Conservation (phyloP, 30 jellyfish, hydroid and myxozoan genomes). For the Aurelia sp. region DNA sequence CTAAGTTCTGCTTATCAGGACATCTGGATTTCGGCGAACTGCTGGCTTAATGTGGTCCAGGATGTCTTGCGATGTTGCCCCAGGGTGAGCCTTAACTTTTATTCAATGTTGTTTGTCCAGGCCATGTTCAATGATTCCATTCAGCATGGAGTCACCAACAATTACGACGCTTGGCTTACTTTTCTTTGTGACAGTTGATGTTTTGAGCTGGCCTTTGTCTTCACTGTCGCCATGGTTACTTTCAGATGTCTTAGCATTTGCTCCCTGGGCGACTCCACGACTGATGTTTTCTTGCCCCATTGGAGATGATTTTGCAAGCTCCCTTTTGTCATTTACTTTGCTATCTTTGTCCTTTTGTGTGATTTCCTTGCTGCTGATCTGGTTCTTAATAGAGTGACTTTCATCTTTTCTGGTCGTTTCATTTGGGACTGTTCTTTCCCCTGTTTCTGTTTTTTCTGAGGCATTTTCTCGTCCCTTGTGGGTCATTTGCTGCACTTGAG, state of each 20-base stretch:
- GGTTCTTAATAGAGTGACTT: neutral
- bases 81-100: too few relatives aligned
- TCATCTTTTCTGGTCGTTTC: neutral
- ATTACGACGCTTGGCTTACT: neutral
- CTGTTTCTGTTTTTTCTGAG: neutral
- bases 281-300: neutral
- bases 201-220: slow-evolving; percentile 7
- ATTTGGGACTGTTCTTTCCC: neutral
- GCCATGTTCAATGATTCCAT: too few relatives aligned
- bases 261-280: neutral
- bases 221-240: neutral
- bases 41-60: too few relatives aligned
- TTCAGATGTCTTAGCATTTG: neutral
- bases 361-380: neutral
- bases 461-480: neutral
- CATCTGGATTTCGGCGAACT: too few relatives aligned
- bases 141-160: neutral
- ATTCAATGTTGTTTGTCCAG: too few relatives aligned
- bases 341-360: neutral
- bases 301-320: neutral
- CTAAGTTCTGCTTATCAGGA: too few relatives aligned
- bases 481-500: neutral
- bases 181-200: slow-evolving; percentile 4
- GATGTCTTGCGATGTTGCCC: too few relatives aligned
- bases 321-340: neutral